Conservation (phyloP, 2,113 vertebrate genomes). For the Chamaea fasciata region DNA sequence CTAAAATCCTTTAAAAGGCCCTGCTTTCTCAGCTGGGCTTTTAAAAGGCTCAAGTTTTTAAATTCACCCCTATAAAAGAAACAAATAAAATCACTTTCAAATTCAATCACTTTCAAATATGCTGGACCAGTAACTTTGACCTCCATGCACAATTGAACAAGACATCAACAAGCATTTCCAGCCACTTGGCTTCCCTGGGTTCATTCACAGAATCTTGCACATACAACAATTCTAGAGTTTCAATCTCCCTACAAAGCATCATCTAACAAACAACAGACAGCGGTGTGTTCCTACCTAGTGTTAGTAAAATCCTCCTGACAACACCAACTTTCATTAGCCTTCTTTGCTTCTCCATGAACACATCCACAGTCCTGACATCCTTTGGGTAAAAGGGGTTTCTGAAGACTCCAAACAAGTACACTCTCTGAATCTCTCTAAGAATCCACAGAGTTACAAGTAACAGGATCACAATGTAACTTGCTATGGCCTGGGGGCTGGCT, state of each 20-base stretch:
- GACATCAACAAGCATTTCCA: neutral
- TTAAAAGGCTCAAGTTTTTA: neutral
- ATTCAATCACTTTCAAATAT: neutral
- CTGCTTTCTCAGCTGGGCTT: neutral
- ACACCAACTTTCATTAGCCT: conserved; percentile 81
- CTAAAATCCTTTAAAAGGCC: neutral
- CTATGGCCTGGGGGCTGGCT: conserved; percentile 74
- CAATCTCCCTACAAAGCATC: conserved; percentile 21
- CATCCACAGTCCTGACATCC: conserved; percentile 79
- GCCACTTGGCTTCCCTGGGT: neutral
- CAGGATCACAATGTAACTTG: conserved; percentile 82
- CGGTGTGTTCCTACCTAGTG: conserved; percentile 80
- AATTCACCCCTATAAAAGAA: neutral
- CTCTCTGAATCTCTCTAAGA: conserved; percentile 88
- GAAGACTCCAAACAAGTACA: conserved; percentile 87
- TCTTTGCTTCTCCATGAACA: conserved; percentile 83
- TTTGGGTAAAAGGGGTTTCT: conserved; percentile 93
- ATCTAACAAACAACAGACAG: conserved; percentile 46
- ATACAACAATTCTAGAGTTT: neutral
- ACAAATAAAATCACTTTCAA: neutral
- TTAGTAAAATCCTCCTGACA: conserved; percentile 86
- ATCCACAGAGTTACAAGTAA: conserved; percentile 81
- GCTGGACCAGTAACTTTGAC: neutral
- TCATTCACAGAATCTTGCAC: neutral
- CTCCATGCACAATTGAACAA: neutral